phyloP scores from a whole-genome alignment of 2,797 vertebrate species.

The Eulemur rubriventer region DNA sequence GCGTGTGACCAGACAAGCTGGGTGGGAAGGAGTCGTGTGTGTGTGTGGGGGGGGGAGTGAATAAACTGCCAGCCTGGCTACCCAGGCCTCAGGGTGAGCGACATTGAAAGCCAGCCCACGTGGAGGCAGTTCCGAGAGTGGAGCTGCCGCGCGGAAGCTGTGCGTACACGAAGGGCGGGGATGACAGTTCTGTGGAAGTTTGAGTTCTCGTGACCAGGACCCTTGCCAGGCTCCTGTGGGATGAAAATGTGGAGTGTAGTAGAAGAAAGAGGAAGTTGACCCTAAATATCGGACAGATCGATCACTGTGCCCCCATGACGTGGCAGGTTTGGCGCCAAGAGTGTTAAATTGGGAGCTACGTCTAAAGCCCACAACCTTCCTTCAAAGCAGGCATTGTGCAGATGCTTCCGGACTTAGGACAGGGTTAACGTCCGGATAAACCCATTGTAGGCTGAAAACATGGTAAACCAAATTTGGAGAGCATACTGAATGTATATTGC shows the following conservation, averaged over 20 bases:
- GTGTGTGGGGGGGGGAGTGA: too few relatives aligned
- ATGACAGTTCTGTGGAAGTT: neutral
- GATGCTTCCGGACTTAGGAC: neutral
- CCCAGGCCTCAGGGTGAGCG: neutral
- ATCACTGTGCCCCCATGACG: rapidly evolving
- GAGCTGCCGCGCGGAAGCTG: rapidly evolving
- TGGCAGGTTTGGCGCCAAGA: neutral
- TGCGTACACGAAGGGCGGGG: too few relatives aligned
- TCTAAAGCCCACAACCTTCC: too few relatives aligned
- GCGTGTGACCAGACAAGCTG: too few relatives aligned
- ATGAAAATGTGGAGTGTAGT: neutral
- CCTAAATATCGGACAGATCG: neutral
- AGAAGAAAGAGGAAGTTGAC: too few relatives aligned
- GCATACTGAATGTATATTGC: neutral
- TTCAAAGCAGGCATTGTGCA: neutral
- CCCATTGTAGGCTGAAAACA: neutral
- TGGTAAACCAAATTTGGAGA: neutral
- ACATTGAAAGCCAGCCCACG: neutral
- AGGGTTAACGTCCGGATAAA: neutral
- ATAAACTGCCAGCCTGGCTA: rapidly evolving
- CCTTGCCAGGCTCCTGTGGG: neutral
- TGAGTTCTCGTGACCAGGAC: neutral
- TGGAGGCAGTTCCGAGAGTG: neutral
- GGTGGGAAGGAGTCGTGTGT: neutral
- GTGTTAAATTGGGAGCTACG: neutral